Evolutionary conservation across 2,797 vertebrate genomes (phyloP).

Genomic region (Halcyon badia): DNA sequence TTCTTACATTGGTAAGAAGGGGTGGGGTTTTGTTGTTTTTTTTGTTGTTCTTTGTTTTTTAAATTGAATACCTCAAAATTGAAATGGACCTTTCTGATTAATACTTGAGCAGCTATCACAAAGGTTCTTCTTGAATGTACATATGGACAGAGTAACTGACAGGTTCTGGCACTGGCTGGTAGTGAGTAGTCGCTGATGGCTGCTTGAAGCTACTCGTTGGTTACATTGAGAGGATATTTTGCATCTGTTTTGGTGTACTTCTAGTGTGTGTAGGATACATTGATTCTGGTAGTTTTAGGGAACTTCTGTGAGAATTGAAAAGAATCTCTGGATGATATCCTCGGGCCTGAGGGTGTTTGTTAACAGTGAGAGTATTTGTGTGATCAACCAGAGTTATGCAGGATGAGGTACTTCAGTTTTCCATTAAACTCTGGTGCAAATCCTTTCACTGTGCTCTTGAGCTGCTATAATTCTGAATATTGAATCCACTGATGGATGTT

Average conservation of each 20-base stretch:
- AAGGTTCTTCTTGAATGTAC: background rate
- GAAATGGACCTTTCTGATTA: background rate
- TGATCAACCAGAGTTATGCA: background rate
- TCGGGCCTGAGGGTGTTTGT: background rate
- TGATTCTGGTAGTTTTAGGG: background rate
- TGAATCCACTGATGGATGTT: background rate
- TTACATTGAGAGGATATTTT: background rate
- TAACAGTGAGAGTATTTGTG: background rate
- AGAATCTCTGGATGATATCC: background rate
- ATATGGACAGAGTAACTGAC: background rate
- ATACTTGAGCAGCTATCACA: background rate
- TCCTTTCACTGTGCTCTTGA: background rate
- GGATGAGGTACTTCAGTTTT: background rate
- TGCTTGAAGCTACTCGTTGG: background rate
- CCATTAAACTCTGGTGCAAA: background rate
- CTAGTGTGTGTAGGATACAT: background rate
- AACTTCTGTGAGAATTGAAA: background rate
- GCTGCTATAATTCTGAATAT: background rate
- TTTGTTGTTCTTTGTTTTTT: background rate
- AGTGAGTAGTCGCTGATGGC: accelerated
- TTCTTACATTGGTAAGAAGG: background rate
- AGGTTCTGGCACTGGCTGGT: background rate
- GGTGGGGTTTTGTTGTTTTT: no score
- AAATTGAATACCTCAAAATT: background rate
- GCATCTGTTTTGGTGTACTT: background rate